Percentiles rank a stretch among this genome's conserved stretches.
These are phyloP conservation scores for Dasyornis broadbenti DNA, from an alignment of 2,113 vertebrate genomes.

Conservation along the genomic window DNA sequence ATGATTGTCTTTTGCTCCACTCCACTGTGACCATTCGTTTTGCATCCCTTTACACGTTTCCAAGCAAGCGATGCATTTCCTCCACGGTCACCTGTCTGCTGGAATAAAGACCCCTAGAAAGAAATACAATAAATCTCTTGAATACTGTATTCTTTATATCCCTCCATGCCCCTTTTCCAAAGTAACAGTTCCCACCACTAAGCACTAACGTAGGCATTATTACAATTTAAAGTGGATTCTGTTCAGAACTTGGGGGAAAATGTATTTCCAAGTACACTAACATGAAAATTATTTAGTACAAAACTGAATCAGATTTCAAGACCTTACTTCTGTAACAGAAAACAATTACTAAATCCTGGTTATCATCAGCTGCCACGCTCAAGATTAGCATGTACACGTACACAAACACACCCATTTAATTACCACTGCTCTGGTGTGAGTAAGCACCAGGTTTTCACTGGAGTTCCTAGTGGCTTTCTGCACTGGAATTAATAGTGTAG, in stretches of 20 bases:
- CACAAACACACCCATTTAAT: not conserved
- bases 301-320: not conserved
- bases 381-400: not conserved
- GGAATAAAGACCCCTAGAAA: constrained; percentile 78
- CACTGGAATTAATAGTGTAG: not conserved
- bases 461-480: not conserved
- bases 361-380: not conserved
- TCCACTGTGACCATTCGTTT: constrained; percentile 67
- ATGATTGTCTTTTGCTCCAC: constrained; percentile 82
- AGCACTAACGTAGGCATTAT: not conserved
- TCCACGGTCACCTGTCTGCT: constrained; percentile 69
- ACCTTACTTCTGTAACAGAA: not conserved
- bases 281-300: not conserved
- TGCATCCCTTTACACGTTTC: constrained; percentile 87
- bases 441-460: constrained; percentile 5
- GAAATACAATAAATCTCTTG: not conserved
- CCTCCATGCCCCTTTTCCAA: not conserved
- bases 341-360: not conserved
- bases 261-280: not conserved
- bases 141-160: not conserved
- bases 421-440: not conserved
- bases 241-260: not conserved
- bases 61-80: constrained; percentile 74
- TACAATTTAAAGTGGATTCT: not conserved
- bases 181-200: not conserved